Evolutionary conservation across 2,797 vertebrate genomes (phyloP), one percentile per base, ranked within the genome.

Genomic region (Crenuchus spilurus): DNA sequence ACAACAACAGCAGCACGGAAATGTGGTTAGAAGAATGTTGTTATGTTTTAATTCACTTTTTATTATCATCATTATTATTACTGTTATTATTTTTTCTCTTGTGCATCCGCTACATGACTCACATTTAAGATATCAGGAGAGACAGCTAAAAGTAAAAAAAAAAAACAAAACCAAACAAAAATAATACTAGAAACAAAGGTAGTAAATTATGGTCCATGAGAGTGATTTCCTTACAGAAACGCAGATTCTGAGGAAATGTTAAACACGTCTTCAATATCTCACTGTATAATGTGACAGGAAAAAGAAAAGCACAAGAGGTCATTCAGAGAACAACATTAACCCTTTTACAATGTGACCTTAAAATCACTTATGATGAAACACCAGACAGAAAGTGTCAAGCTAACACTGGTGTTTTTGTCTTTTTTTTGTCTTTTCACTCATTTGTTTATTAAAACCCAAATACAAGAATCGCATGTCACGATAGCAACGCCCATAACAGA

Each of bases 401-500:
- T 92, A 94, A 94, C 90, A 93, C 91, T 93, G 92, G 92, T 94
- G 92, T 92, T 90, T 90, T 87, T 87, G 89, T 73, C 80, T 84
- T 76, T 70, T 61, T 72, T 69, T 73, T 77, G 64, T 76, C 49
- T 26, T 61, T 76, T 65, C 64, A 41, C 41, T 49, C 61, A 67
- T 76, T 83, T 82, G 31, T 85, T 85, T 90, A 92, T 90, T 86
- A 91, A 92, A 92, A 74, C 65, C 78, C 74, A 91, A 87, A 93
- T 89, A 91, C 90, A 93, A 92, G 76, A 96, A 96, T 86, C 91
- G 93, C 95, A 95, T 96, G 92, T 96, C 93, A 96, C 94, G 91
- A 96, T 93, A 91, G 92, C 89, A 92, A 95, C 93, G 94, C 95
- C 95, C 92, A 91, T 92, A 95, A 95, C 95, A 97, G 94, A 94